phyloP scores from a whole-genome alignment of 2,888 invertebrate species.

The Beris morrisii region DNA sequence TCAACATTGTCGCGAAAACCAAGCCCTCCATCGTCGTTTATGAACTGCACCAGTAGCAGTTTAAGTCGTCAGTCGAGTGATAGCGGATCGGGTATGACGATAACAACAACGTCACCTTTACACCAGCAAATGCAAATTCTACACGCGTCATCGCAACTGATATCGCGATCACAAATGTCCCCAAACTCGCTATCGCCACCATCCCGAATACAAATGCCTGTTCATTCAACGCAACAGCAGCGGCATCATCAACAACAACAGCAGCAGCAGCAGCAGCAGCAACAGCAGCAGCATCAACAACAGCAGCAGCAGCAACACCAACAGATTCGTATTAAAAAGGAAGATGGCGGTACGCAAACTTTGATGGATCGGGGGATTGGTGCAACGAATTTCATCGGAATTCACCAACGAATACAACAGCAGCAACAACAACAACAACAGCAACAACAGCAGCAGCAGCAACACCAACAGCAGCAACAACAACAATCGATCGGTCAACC shows the following conservation, averaged over 20 bases:
- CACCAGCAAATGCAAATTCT: conserved; percentile 53
- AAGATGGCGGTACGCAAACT: conserved; percentile 37
- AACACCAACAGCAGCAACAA: conserved; percentile 44
- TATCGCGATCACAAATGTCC: conserved; percentile 48
- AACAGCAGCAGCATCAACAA: conserved; percentile 46
- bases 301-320: conserved; percentile 45
- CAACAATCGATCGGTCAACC: conserved; percentile 38
- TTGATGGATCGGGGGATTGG: conserved; percentile 44
- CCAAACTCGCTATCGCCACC: conserved; percentile 48
- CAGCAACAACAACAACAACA: conserved; percentile 36
- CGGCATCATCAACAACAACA: conserved; percentile 42
- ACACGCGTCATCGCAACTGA: conserved; percentile 49
- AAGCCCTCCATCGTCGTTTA: conserved; percentile 40
- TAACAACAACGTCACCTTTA: conserved; percentile 51
- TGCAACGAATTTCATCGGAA: conserved; percentile 39
- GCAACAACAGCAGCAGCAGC: conserved; percentile 45
- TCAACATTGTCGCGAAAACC: conserved; percentile 45
- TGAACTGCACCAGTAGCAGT: conserved; percentile 40
- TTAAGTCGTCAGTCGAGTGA: conserved; percentile 41
- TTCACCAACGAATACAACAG: conserved; percentile 42
- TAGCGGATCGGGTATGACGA: conserved; percentile 43
- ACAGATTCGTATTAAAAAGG: conserved; percentile 53
- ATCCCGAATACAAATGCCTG: conserved; percentile 45
- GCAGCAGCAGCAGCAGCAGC: conserved; percentile 47
- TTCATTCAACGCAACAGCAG: conserved; percentile 46